Base-by-base conservation (phyloP, 2,888 invertebrate species). In the Amorpha juglandis region DNA sequence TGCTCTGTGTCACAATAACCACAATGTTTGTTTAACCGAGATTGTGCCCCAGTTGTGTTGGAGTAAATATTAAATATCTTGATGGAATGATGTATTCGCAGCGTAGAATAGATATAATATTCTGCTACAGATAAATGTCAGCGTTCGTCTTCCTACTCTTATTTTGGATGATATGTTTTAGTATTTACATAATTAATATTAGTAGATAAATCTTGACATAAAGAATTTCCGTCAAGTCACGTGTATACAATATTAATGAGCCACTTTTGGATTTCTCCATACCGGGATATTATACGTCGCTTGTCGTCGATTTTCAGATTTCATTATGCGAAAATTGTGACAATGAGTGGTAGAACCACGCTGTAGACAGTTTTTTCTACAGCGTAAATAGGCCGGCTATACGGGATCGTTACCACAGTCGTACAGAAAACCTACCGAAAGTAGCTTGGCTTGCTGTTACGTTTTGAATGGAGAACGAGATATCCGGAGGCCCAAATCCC, bases 21-120 rank as follows among this genome's bases (percentile, higher is more conserved):
- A 67, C 64, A 68, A 69, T 76, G 73, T 78, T 75, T 77, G 71
- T 68, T 62, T 68, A 74, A 68, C 64, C 68, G 71, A 72, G 69
- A 72, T 71, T 72, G 68, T 70, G 67, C 51, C 51, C 62, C 63
- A 62, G 69, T 71, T 73, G 62, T 65, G 66, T 69, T 53, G 64
- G 62, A 68, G 71, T 72, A 76, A 70, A 72, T 75, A 71, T 71
- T 69, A 73, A 69, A 69, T 62, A 63, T 68, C 45, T 62, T 65
- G 52, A 70, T 70, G 63, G 51, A 71, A 71, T 66, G 63, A 66
- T 73, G 63, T 70, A 71, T 64, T 65, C 65, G 19, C 19, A 38
- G 47, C n/a, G 58, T 63, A 62, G 33, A 45, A 62, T 66, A 21
- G 38, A 38, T 38, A 63, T 63, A 19, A 63, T 33, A 50, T 51